These are phyloP conservation scores for Solea solea DNA, from an alignment of 2,113 vertebrate species.

Conservation along the genomic window DNA sequence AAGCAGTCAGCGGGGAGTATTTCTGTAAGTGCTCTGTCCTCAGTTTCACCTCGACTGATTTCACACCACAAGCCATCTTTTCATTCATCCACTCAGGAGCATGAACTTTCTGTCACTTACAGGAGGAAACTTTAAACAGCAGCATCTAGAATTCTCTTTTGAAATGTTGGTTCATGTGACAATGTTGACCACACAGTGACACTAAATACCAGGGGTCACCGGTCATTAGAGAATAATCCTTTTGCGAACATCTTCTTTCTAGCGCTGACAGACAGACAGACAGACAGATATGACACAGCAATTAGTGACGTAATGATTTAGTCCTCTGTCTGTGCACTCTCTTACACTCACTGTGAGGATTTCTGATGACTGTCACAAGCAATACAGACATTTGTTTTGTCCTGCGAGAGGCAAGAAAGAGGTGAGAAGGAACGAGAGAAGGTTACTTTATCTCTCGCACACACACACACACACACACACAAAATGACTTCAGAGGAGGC, in stretches of 20 bases:
- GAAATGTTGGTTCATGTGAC: background rate
- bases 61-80: too few species aligned
- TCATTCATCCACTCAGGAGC: too few species aligned
- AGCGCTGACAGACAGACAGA: background rate
- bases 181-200: background rate
- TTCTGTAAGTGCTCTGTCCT: too few species aligned
- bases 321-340: constrained; percentile 9
- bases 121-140: too few species aligned
- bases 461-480: too few species aligned
- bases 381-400: constrained; percentile 33
- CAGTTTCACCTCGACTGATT: too few species aligned
- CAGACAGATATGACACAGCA: background rate
- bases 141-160: too few species aligned
- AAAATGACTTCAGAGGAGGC: constrained; percentile 9
- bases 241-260: background rate
- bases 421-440: background rate
- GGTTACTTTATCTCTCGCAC: too few species aligned
- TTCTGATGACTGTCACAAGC: constrained; percentile 49
- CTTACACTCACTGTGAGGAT: constrained; percentile 13
- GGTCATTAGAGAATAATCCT: background rate
- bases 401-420: constrained; percentile 37
- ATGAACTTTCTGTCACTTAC: too few species aligned
- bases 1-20: too few species aligned
- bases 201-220: background rate
- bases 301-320: constrained; percentile 27